These are phyloP conservation scores for Palloptera scutellata DNA, from an alignment of 2,888 invertebrate genomes.

Conservation along the genomic window DNA sequence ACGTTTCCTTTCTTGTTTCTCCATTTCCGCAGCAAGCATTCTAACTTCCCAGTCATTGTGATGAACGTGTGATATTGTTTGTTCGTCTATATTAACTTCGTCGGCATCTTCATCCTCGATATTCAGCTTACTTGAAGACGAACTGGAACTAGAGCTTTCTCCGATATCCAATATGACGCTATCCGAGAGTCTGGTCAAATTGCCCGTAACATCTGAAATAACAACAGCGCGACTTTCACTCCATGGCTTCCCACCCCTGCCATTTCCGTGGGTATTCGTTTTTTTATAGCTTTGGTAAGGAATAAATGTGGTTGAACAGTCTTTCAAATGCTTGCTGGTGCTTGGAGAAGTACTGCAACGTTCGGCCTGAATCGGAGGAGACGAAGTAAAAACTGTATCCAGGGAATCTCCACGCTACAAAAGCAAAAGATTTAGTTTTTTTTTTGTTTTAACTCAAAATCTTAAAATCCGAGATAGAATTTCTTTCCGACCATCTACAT, in stretches of 20 bases:
- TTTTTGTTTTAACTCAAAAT: background rate
- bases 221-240: slow-evolving; percentile 43
- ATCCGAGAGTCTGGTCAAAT: slow-evolving; percentile 63
- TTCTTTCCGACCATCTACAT: too few species aligned
- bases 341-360: slow-evolving; percentile 53
- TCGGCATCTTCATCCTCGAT: slow-evolving; percentile 52
- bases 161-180: slow-evolving; percentile 61
- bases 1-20: slow-evolving; percentile 66
- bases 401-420: slow-evolving; percentile 72
- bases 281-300: slow-evolving; percentile 44
- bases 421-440: slow-evolving; percentile 2
- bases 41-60: slow-evolving; percentile 79
- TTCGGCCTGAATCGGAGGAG: slow-evolving; percentile 64
- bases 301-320: slow-evolving; percentile 43
- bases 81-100: slow-evolving; percentile 43
- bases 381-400: slow-evolving; percentile 73
- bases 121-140: slow-evolving; percentile 56
- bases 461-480: background rate
- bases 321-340: slow-evolving; percentile 44
- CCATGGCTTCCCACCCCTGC: slow-evolving; percentile 26
- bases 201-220: slow-evolving; percentile 61
- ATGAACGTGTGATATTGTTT: slow-evolving; percentile 47
- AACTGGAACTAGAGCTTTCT: slow-evolving; percentile 58
- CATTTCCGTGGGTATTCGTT: slow-evolving; percentile 23
- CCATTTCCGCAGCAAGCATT: slow-evolving; percentile 79